Base-by-base conservation (phyloP, 2,797 vertebrate genomes). In the Pogoniulus pusillus region DNA sequence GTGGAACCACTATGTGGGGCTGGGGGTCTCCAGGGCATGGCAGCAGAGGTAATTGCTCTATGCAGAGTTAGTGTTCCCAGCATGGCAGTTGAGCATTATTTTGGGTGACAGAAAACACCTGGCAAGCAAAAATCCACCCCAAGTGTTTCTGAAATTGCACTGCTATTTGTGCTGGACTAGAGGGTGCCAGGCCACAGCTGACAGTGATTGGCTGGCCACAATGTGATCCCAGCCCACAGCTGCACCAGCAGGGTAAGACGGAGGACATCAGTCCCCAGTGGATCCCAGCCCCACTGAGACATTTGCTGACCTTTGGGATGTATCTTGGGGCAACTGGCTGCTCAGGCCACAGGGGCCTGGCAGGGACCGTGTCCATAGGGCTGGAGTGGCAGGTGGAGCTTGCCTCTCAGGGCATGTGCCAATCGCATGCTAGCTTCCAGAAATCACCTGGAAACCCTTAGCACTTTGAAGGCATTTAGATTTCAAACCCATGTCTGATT, bases 21-120 rank as follows among this genome's bases (percentile, higher is more conserved):
- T 20, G 24, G 58, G 62, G 24, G 15, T 76, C 27, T 34, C 39
- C 1, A 0, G 30, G 82, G 27, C 70, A 39, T 3, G 41, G 37
- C 51, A 58, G 32, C 51, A 30, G 53, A 58, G 20, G 45, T 27
- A 47, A 26, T 10, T 0, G 1, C 30, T 80, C 41, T 18, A 12
- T 23, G 29, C 5, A 11, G 54, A 53, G 17, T 65, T 32, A 47
- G 24, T 4, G 8, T 37, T 77, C 19, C 8, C 30, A 27, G 57
- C 26, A 20, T 41, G 6, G 0, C 24, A 1, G 0, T 16, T 5
- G 8, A 58, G 51, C 6, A 0, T 63, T 27, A 41, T 0, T 0
- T 41, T 8, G 59, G 68, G 51, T 4, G 2, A 20, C 57, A n/a
- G n/a, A n/a, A n/a, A n/a, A n/a, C n/a, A 73, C 43, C 55, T 74